Conservation (phyloP, 2,113 vertebrate genomes). For the Abramis brama region DNA sequence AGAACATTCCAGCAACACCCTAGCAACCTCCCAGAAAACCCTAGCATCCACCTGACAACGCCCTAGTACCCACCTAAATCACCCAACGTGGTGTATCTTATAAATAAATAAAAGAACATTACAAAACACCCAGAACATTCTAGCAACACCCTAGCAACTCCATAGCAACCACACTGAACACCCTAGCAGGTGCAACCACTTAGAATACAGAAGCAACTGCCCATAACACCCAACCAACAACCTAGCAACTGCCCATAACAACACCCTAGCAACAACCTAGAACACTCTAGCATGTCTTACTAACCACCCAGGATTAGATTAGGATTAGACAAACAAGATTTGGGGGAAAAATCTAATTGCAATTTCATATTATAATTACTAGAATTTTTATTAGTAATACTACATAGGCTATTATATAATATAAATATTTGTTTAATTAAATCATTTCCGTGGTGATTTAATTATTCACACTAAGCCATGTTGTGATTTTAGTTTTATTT, state of each 20-base stretch:
- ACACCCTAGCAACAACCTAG: no score
- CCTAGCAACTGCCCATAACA: no score
- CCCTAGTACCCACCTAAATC: background rate
- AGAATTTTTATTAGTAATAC: background rate
- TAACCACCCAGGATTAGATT: background rate
- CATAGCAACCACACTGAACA: background rate
- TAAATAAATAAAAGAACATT: no score
- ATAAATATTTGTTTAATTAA: no score
- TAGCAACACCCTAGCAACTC: background rate
- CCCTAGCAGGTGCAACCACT: background rate
- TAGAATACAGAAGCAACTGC: background rate
- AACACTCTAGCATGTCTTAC: background rate
- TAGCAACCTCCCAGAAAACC: background rate
- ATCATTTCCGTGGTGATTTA: background rate
- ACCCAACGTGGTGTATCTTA: background rate
- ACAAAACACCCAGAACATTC: no score
- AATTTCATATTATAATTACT: background rate
- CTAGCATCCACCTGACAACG: background rate
- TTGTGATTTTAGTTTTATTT: background rate
- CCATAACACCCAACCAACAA: background rate
- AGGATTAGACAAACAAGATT: background rate
- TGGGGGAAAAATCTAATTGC: background rate
- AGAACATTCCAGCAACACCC: background rate
- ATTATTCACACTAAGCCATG: background rate
- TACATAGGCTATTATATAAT: background rate